phyloP scores from a whole-genome alignment of 2,113 vertebrate species.

The Recurvirostra avosetta region DNA sequence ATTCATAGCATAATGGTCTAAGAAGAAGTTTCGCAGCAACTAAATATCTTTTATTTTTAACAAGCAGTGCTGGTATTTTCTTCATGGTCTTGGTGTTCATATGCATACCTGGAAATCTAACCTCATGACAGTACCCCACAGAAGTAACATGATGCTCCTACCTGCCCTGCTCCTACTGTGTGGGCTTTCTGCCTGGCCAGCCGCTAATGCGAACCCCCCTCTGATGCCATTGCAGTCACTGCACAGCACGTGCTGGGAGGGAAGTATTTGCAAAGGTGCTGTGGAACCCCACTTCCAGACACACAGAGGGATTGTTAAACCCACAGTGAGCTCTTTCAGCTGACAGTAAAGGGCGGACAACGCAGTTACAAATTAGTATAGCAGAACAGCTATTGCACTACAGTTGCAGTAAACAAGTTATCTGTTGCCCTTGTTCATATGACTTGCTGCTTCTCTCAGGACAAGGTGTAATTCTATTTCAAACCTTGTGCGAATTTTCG shows the following conservation, averaged over 20 bases:
- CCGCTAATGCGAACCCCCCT: neutral
- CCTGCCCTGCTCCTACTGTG: neutral
- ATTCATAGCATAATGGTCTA: neutral
- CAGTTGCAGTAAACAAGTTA: neutral
- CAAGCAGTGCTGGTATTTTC: neutral
- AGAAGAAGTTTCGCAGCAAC: neutral
- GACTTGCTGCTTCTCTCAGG: neutral
- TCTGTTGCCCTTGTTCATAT: neutral
- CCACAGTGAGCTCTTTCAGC: neutral
- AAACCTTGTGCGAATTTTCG: neutral
- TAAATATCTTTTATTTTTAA: neutral
- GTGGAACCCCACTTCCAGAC: neutral
- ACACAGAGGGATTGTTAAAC: neutral
- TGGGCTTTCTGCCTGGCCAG: neutral
- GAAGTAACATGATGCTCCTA: neutral
- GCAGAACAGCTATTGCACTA: neutral
- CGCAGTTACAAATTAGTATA: neutral
- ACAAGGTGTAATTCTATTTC: neutral
- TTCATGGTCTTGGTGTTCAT: neutral
- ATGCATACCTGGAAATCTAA: neutral
- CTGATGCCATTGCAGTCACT: neutral
- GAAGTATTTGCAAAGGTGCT: neutral
- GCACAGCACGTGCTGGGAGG: fast-evolving
- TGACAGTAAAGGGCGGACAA: neutral
- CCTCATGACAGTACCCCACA: fast-evolving